These are phyloP conservation scores for Trididemnum nubilum DNA, from an alignment of 23 tunicate genomes.

Conservation along the genomic window DNA sequence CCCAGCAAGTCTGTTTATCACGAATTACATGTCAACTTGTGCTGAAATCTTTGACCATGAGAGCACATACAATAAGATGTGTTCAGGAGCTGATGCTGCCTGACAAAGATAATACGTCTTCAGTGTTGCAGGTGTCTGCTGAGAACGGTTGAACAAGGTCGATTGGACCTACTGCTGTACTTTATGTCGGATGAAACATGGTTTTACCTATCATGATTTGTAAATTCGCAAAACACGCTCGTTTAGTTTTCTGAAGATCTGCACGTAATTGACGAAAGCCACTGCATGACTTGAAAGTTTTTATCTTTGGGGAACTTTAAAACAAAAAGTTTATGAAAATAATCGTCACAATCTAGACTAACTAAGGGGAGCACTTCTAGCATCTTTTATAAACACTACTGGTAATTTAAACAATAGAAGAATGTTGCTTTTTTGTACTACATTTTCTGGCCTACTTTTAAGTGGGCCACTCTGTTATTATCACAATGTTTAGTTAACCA, in stretches of 20 bases:
- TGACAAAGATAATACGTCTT: slow-evolving; percentile 15
- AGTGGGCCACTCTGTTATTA: no score
- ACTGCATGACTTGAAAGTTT: neutral
- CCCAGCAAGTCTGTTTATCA: slow-evolving; percentile 16
- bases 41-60: neutral
- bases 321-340: no score
- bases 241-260: neutral
- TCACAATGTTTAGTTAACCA: no score
- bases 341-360: no score
- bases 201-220: neutral
- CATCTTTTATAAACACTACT: no score
- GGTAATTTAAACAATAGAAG: no score
- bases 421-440: no score
- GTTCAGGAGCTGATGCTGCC: slow-evolving; percentile 20
- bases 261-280: neutral
- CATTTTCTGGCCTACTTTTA: no score
- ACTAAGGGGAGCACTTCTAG: no score
- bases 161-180: slow-evolving; percentile 17
- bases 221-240: neutral
- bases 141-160: slow-evolving; percentile 11
- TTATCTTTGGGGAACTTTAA: no score
- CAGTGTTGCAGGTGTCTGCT: slow-evolving; percentile 22
- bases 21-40: neutral
- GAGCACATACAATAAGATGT: neutral
- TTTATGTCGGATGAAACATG: slow-evolving; percentile 12